Evolutionary conservation across 2,113 vertebrate species (phyloP), one percentile per base, ranked within the genome.

Genomic region (Calyptomena viridis): DNA sequence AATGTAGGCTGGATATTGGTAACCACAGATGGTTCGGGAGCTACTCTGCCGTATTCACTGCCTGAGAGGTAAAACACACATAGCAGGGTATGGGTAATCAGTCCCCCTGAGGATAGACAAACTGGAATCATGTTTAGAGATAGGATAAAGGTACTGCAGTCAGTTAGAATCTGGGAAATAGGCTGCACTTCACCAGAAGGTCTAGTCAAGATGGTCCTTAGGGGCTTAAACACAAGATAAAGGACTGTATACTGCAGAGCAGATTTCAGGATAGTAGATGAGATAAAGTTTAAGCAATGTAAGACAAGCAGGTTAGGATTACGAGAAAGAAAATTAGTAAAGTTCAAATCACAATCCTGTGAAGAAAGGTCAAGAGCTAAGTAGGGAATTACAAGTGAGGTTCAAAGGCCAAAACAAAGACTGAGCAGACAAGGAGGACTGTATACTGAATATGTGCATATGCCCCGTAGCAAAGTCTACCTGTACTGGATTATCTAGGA

Each of bases 311-410:
- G 66, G 56, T 89, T 58, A 91, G 84, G 74, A 91, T 93, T 91
- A 94, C 74, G 28, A 94, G 62, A 40, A 93, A 84, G 62, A 91
- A 89, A 82, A 87, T 52, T 44, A 56, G 16, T 31, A 76, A 89
- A 95, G 71, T 74, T 91, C 66, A 93, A 64, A 87, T 64, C 74
- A 83, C 58, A 93, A 96, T 4, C 33, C 44, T 85, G 40, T 66
- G 81, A 44, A 89, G 82, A 90, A 78, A 22, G 66, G 49, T 93
- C 71, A 95, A 62, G 82, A 90, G 53, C 74, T 95, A 94, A 91
- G 49, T 4, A 11, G 12, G 52, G 84, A 91, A 95, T 95, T 91
- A 93, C 69, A 78, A 64, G 44, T 79, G 82, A 87, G 39, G 74
- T 94, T 94, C 71, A 90, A 91, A 93, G 90, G 66, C 63, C 78